Percentiles rank a stretch among this genome's conserved stretches.
phyloP scores from a whole-genome alignment of 2,888 invertebrate genomes.

The Chalcis sispes region DNA sequence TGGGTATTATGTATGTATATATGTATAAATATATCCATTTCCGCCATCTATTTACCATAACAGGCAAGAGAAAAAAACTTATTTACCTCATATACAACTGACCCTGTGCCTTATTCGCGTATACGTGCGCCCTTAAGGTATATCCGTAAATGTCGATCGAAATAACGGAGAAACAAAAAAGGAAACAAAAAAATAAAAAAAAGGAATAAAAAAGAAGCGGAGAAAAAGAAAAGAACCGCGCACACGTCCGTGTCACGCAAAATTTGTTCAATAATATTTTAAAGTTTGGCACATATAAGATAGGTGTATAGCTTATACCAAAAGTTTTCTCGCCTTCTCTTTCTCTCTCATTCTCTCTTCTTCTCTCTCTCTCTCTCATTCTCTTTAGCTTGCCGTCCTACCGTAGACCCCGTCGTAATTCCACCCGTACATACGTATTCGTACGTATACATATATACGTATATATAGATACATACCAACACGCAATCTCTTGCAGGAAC shows the following conservation, averaged over 20 bases:
- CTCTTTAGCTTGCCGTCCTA: constrained; percentile 14
- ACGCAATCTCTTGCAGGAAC: constrained; percentile 32
- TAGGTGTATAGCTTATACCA: constrained; percentile 61
- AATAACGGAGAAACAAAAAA: neutral
- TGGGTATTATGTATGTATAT: no score
- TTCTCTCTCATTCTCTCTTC: constrained; percentile 49
- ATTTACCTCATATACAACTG: no score
- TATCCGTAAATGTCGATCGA: neutral
- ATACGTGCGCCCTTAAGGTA: neutral
- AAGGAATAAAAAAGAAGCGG: neutral
- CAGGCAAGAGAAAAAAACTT: no score
- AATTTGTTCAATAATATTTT: constrained; percentile 72
- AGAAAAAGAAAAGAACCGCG: constrained; percentile 6
- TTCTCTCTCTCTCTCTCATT: no score
- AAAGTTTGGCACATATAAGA: constrained; percentile 66
- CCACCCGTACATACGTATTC: constrained; percentile 2
- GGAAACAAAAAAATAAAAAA: neutral
- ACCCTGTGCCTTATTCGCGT: no score
- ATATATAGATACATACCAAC: constrained; percentile 8
- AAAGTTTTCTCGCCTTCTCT: constrained; percentile 58
- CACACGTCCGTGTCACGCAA: constrained; percentile 37
- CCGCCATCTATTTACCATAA: no score
- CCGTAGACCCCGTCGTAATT: constrained; percentile 14
- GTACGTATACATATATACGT: constrained; percentile 14
- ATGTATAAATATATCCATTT: no score